Base-by-base conservation (phyloP, 1,140 invertebrate genomes). In the Reticulitermes speratus region DNA sequence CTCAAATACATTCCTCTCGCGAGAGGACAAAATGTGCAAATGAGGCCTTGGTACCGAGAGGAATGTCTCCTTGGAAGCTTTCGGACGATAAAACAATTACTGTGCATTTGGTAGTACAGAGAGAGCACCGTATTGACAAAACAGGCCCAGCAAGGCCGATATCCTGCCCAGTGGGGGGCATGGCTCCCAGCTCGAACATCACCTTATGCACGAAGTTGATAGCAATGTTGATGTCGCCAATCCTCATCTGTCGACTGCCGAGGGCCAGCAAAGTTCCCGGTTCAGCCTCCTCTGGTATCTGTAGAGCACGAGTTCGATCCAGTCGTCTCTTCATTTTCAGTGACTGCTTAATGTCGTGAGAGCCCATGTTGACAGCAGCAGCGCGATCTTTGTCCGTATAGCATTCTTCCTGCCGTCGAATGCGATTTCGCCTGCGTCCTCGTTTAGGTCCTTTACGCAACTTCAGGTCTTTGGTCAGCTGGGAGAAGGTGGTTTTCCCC, bases 301-400 rank as follows among this genome's bases (percentile, higher is more conserved):
- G 93, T 55, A 97, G 89, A 0, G 93, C 94, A 87, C 93, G 94
- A 87, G 94, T 96, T 32, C 96, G 92, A 89, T 97, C 96, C 87
- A 96, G 94, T 85, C 95, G 94, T 86, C 95, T 93, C 89, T 97
- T 97, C 87, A 96, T 93, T 89, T 94, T 96, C 84, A 97, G 91
- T 44, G 95, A 96, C 87, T 95, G 95, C 89, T 97, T 97, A 59
- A 97, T 97, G 89, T 98, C 96, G 83, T 94, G 92, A 87, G 92
- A 95, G 0, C 96, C 96, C 92, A 97, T 94, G 88, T 96, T 96
- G 11, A 97, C 96, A 2, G 97, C 96, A 0, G 97, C 97, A 0
- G 97, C 97, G 19, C 97, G 91, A 90, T 97, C 97, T 89, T 97
- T 98, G 90, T 98, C 97, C 19, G 96, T 97, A 89, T 97, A 98